Evolutionary conservation across 1,140 invertebrate species (phyloP), one percentile per base, ranked within the genome.

Genomic region (Drosophila kohkoa): DNA sequence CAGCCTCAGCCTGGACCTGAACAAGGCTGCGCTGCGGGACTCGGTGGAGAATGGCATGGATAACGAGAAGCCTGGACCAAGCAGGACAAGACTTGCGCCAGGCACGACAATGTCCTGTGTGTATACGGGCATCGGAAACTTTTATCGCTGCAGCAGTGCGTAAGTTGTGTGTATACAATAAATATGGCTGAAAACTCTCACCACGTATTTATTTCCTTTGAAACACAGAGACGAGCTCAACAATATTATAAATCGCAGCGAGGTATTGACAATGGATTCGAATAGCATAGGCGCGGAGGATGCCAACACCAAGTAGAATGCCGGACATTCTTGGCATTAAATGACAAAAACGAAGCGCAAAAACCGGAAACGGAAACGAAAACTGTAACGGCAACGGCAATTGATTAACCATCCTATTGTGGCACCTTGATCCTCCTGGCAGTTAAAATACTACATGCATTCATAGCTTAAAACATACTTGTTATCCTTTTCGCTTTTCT

Each of bases 41-140:
- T 49, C 60, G 0, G 51, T 41, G 1, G 72, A 69, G 13, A 15
- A 1, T 0, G 57, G 16, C 5, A 35, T 8, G 1, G 41, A 15
- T 10, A 60, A 25, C 2, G 59, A 76, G 13, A 63, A 65, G 35
- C 30, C 32, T 13, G 7, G 58, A 16, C 35, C 7, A 38, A 67
- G 51, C 25, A 54, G 63, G 8, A 4, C 41, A 41, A 60, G 69
- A 46, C 30, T 30, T 48, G 6, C 30, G 2, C 10, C 10, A 46
- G 2, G 25, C 41, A 46, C 41, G 25, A 69, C 66, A 38, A 81
- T 92, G 80, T 85, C 85, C 6, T 92, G 90, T 35, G 46, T 68
- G 11, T 90, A 82, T 35, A 90, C 88, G n/a, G 90, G 90, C 43
- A 75, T 87, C 11, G 75, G 73, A 11, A 82, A 91, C 52, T 85